These are phyloP conservation scores for Salmo trutta DNA, from an alignment of 2,797 vertebrate species.

Conservation along the genomic window DNA sequence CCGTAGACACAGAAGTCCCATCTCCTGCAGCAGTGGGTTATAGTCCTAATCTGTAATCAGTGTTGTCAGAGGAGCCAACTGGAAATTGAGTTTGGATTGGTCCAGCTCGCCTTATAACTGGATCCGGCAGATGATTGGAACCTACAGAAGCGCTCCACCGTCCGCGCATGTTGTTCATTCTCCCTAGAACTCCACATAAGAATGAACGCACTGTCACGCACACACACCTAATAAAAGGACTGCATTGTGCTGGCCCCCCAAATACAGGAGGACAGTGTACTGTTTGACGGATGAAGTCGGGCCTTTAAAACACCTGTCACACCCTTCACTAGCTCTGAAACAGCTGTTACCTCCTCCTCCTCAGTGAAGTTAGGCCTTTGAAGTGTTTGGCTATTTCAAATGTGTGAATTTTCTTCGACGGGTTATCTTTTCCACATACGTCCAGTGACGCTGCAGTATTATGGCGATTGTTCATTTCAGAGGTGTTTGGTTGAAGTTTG, in stretches of 20 bases:
- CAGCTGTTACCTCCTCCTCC: background rate
- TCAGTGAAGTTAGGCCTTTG: background rate
- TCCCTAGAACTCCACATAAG: background rate
- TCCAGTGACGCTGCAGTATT: background rate
- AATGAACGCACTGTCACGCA: background rate
- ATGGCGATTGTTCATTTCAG: background rate
- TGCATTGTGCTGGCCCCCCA: conserved; percentile 40
- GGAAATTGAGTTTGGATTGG: background rate
- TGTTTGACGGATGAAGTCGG: background rate
- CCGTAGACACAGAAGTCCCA: background rate
- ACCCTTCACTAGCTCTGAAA: background rate
- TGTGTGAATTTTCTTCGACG: background rate
- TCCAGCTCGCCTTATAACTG: background rate
- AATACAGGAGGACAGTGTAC: conserved; percentile 39
- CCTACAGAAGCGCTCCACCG: background rate
- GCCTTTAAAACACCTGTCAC: background rate
- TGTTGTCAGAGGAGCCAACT: background rate
- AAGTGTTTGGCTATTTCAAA: background rate
- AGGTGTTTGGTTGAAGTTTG: background rate
- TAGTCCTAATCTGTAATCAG: background rate
- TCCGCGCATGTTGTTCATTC: background rate
- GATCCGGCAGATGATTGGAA: background rate
- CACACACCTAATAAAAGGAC: conserved; percentile 45
- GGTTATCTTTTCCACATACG: too few relatives aligned
- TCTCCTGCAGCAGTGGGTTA: background rate